Percentiles rank a stretch among this genome's conserved stretches.
Evolutionary conservation across 1,140 invertebrate species (phyloP).

Genomic region (Bombus affinis): DNA sequence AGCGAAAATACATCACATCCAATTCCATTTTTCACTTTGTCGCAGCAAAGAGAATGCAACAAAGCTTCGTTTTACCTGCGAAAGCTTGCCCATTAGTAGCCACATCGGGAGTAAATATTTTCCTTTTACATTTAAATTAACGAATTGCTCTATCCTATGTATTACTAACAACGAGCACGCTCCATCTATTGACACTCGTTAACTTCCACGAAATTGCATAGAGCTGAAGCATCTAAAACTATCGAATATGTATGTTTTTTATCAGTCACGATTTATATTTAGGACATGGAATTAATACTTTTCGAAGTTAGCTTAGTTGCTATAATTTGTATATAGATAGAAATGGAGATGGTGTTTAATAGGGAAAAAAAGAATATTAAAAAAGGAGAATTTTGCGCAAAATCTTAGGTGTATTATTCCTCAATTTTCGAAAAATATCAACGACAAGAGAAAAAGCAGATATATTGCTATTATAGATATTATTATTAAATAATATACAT

Average conservation of each 20-base stretch:
- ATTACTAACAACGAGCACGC: neutral
- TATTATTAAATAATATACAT: too few species aligned
- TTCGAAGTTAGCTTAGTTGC: neutral
- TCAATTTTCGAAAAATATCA: neutral
- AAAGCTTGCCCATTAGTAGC: neutral
- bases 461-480: neutral
- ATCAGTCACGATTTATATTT: neutral
- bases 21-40: constrained; percentile 9
- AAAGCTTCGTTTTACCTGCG: neutral
- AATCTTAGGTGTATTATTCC: neutral
- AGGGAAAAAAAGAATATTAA: neutral
- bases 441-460: neutral
- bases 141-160: neutral
- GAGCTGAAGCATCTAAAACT: neutral
- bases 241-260: neutral
- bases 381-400: neutral
- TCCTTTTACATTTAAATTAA: constrained; percentile 18
- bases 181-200: neutral
- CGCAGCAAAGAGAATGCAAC: neutral
- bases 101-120: neutral
- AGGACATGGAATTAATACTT: neutral
- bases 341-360: neutral
- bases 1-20: neutral
- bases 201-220: neutral
- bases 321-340: neutral